Evolutionary conservation across 2,113 vertebrate species (phyloP), one percentile per base, ranked within the genome.

Genomic region (Bubo blakistoni): DNA sequence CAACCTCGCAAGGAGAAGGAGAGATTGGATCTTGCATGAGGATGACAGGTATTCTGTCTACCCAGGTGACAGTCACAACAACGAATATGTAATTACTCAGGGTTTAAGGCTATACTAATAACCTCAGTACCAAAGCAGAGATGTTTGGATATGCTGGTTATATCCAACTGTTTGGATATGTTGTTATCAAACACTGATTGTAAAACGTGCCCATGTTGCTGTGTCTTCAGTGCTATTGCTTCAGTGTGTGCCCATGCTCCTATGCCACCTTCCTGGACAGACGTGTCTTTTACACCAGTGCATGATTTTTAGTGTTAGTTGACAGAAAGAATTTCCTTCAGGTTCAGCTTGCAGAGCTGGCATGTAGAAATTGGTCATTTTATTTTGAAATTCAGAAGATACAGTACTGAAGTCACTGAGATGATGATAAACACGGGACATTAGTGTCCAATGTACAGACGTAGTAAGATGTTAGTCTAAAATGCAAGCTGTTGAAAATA

Each of bases 211-310:
- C 38, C 21, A 13, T 3, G 0, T 0, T 20, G 30, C 61, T 18
- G 1, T 3, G 2, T 22, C 38, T 55, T 17, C 44, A 11, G 15
- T 16, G 32, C 16, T 30, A 2, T 2, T 3, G 18, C 21, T 72
- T 30, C 52, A 80, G 58, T 6, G 4, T 3, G 9, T 8, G 40
- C 57, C 22, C 36, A 26, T 10, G 2, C 44, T 26, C 25, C n/a
- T 21, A 1, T 1, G 14, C 58, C 2, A 6, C 25, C 32, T 65
- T 30, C 54, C 40, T 61, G 63, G 24, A 20, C 38, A 69, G 38
- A 20, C 1, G 0, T 5, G 7, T 8, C 42, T 44, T 52, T 36
- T 3, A 3, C 2, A 30, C 17, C 42, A 27, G 0, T 29, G n/a
- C 29, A 12, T 2, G 10, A 20, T 10, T 44, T 65, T 44, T 40